Conservation (phyloP, 2,888 invertebrate species). For the Leptogaster cylindrica region DNA sequence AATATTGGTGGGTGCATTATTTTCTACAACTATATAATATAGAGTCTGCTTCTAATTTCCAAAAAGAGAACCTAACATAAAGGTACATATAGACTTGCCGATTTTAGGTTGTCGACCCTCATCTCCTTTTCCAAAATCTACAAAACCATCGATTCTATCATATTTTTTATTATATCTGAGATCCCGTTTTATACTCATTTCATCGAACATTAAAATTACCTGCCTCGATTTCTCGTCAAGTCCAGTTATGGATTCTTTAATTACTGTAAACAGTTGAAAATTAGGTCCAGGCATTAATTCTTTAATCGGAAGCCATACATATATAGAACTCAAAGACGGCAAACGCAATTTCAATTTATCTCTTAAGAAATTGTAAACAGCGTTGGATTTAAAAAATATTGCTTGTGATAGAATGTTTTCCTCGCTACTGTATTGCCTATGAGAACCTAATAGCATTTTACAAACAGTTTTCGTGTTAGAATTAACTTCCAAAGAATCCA, state of each 20-base stretch:
- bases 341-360: background rate
- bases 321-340: background rate
- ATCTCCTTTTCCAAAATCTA: conserved; percentile 3
- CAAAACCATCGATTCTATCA: background rate
- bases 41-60: background rate
- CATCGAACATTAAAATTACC: conserved; percentile 2
- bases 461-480: background rate
- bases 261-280: background rate
- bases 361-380: conserved; percentile 13
- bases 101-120: background rate
- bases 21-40: background rate
- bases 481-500: background rate
- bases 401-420: background rate
- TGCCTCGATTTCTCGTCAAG: background rate
- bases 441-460: background rate
- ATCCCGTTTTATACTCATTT: background rate
- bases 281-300: background rate
- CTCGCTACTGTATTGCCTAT: background rate
- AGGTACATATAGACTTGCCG: background rate
- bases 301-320: background rate
- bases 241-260: background rate
- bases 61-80: background rate
- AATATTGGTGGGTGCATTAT: background rate
- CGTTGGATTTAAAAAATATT: conserved; percentile 4
- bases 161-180: background rate